Evolutionary conservation across 1,140 invertebrate species (phyloP), one percentile per base, ranked within the genome.

Genomic region (Papilio glaucus): DNA sequence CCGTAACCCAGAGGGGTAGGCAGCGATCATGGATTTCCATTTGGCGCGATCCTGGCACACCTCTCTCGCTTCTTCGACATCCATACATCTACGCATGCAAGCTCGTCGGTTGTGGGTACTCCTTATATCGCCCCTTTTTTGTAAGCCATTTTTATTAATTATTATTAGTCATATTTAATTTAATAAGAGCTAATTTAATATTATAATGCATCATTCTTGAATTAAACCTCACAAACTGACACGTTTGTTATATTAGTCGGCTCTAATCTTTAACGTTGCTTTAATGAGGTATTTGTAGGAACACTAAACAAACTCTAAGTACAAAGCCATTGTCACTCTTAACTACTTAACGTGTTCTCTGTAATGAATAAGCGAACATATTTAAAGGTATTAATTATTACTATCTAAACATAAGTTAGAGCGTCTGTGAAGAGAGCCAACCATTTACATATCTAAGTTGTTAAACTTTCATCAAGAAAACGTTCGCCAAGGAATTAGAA

Each of bases 371-470:
- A 65, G 62, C 10, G 62, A 65, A 39, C 29, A 38, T 37, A 39
- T 65, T 65, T 65, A 65, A 65, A 33, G n/a, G 62, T 65, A 65
- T 65, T 65, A 37, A 65, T 65, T 65, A 65, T 65, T 65, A 65
- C 62, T 65, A 65, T 65, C 62, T 65, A 65, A 65, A 68, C 65
- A 68, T 68, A 79, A 72, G 70, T 78, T 77, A 80, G 75, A 77
- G 75, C 75, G 72, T 63, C 74, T 79, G 76, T 68, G 70, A 72
- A 65, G 69, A 57, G 73, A 75, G 68, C 65, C 65, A 61, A 68
- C 72, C 69, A 81, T 81, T 81, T 72, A 75, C 79, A 81, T 81
- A 68, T 68, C 39, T 68, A 81, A 81, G 72, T 81, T 79, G 68
- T 77, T 78, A 67, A 72, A 69, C 62, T 68, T 68, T 68, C 65